phyloP scores from a whole-genome alignment of 1,140 invertebrate species.

The Condylostylus longicornis region DNA sequence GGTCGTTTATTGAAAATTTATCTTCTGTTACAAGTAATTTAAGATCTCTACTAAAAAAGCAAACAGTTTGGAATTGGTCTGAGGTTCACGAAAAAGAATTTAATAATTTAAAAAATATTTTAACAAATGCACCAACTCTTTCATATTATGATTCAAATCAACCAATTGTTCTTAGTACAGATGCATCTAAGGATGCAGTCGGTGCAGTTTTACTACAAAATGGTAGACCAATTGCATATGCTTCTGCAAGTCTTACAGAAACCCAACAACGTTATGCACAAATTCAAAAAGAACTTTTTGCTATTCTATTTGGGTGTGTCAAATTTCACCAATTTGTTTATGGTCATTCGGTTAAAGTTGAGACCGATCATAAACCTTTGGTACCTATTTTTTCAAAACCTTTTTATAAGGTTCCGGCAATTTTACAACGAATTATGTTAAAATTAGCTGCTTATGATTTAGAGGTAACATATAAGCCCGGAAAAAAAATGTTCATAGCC shows the following conservation, averaged over 20 bases:
- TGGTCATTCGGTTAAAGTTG: constrained; percentile 17
- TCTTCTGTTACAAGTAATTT: constrained; percentile 12
- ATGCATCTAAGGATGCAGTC: constrained; percentile 22
- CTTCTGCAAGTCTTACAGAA: constrained; percentile 17
- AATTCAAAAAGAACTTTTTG: constrained; percentile 34
- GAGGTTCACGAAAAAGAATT: constrained; percentile 7
- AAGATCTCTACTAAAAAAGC: constrained; percentile 10
- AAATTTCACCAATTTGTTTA: constrained; percentile 29
- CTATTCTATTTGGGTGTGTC: constrained; percentile 24
- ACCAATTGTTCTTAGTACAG: constrained; percentile 17
- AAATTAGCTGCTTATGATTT: constrained; percentile 30
- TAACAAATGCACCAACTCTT: constrained; percentile 19
- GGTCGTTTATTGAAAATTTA: constrained; percentile 17
- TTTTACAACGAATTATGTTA: constrained; percentile 26
- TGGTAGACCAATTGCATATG: constrained; percentile 20
- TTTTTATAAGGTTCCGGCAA: constrained; percentile 23
- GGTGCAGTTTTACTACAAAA: constrained; percentile 24
- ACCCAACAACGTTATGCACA: constrained; percentile 30
- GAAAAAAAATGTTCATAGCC: constrained; percentile 32
- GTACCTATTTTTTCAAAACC: constrained; percentile 32
- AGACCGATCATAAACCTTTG: constrained; percentile 35
- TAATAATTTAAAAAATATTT: constrained; percentile 15
- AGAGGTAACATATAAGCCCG: constrained; percentile 27
- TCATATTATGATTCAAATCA: constrained; percentile 18
- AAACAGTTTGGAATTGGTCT: constrained; percentile 3